Evolutionary conservation across 2,113 vertebrate genomes (phyloP), one percentile per base, ranked within the genome.

Genomic region (Takifugu bimaculatus): DNA sequence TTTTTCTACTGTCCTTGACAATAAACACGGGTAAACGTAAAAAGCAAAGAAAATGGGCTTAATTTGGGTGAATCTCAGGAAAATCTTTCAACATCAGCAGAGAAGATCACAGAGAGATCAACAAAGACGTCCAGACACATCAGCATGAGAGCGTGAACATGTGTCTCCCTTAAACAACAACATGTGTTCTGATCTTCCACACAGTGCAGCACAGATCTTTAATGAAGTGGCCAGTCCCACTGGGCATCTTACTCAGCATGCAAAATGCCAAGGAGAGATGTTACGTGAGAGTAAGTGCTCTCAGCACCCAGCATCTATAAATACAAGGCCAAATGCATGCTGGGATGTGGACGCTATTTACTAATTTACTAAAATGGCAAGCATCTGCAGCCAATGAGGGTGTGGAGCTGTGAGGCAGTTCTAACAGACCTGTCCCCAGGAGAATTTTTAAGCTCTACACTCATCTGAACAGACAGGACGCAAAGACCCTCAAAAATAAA

Each of bases 301-400:
- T 54, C 26, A 62, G 53, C 61, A 73, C 50, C 12, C 50, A 50
- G 58, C 39, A 49, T 27, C 70, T 50, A 74, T 73, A 65, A 82
- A 73, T 54, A 65, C 45, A 70, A 55, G 43, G 9, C 42, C 68
- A 54, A 55, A 50, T 44, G 61, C 49, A 55, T 45, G 50, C 57
- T 74, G 55, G 28, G 48, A 62, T 11, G 57, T 6, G n/a, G 25
- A 56, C 59, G 45, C 15, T 64, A 43, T 76, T 75, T 68, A 57
- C 32, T 58, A 54, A 55, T 76, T 75, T 68, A 57, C 32, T 58
- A 54, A 55, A 59, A 75, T 62, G 57, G 27, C 55, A 50, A 54
- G 35, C 45, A 61, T 60, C 57, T 71, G 57, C 29, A 68, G 54
- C 53, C 50, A 42, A 39, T 67, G 61, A 63, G 28, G 28, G 51